Base-by-base conservation (phyloP, 2,113 vertebrate species). In the Montifringilla adamsi region DNA sequence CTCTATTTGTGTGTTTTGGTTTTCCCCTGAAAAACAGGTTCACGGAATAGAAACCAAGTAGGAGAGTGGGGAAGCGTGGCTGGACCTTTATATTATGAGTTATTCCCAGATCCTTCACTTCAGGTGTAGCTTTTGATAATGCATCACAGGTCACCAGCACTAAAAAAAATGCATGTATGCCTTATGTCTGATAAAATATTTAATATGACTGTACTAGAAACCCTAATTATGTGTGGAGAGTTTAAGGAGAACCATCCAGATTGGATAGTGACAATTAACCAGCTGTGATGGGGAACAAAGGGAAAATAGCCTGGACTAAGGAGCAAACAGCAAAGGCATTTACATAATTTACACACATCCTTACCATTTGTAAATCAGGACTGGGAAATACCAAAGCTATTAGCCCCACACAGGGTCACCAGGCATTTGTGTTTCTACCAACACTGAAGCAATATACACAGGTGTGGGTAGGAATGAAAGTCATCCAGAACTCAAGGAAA, bases 211-310 rank as follows among this genome's bases (percentile, higher is more conserved):
- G 21, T 63, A 75, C 56, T 79, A 76, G 70, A 88, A 95, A 90
- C 31, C 44, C 41, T 80, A 86, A 92, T 86, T 76, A 76, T 0
- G 0, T 73, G 53, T 76, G 63, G 55, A 73, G 72, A 73, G 67
- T 79, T 84, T 79, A 22, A 93, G 93, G 63, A n/a, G 72, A 90
- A 44, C 53, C 0, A 3, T 73, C 83, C 93, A 94, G 93, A 95
- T 76, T 95, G 91, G 47, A 76, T 24, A 88, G 83, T 64, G 83
- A 79, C 91, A 88, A 94, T 94, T 93, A 94, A 88, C 49, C 83
- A 95, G 83, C 89, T 95, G 94, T 95, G 79, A 88, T 41, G 64
- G 47, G 86, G 41, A 92, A 86, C 72, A 90, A 92, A 92, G 58
- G 46, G 58, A 76, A 93, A 92, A 95, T 66, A 86, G 59, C 28